Evolutionary conservation across 2,113 vertebrate genomes (phyloP), one percentile per base, ranked within the genome.

Genomic region (Prunella fulvescens): DNA sequence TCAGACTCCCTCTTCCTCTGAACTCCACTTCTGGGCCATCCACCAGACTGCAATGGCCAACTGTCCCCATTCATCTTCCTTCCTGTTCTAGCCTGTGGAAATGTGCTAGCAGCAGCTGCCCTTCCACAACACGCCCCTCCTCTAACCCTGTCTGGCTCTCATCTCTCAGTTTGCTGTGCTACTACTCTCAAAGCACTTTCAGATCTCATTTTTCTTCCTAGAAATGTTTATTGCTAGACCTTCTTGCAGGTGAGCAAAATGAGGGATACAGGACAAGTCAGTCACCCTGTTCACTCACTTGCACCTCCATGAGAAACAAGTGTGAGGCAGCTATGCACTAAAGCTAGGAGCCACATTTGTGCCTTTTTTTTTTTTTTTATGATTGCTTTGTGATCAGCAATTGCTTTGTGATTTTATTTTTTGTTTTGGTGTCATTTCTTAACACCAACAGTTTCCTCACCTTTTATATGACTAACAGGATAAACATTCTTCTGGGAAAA

Each of bases 81-180:
- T 42, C 22, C 44, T 64, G 8, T 19, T 40, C 28, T 20, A 18
- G 26, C 12, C 23, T 1, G 1, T 64, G 50, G 45, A 67, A 83
- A 62, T 22, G 12, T 50, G 35, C 29, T 54, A 31, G 28, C 18
- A 29, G n/a, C 51, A 79, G 28, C 47, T 85, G 33, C 17, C 20
- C 14, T 40, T 67, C 73, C 44, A 62, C 35, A 74, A 14, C 18
- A n/a, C 6, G 12, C 7, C 23, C 11, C 13, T 53, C 25, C 16
- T 69, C 31, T 83, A 6, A 26, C 11, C 5, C 4, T 5, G 13
- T 37, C 19, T 81, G 10, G 3, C 40, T 77, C n/a, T 58, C n/a
- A 3, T 31, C 37, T 33, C 35, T 62, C 0, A 0, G 9, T 58
- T 73, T 79, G 33, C 14, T 7, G 3, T 3, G 2, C 31, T 51